Base-by-base conservation (phyloP, 1,140 invertebrate species). In the Homarus americanus region DNA sequence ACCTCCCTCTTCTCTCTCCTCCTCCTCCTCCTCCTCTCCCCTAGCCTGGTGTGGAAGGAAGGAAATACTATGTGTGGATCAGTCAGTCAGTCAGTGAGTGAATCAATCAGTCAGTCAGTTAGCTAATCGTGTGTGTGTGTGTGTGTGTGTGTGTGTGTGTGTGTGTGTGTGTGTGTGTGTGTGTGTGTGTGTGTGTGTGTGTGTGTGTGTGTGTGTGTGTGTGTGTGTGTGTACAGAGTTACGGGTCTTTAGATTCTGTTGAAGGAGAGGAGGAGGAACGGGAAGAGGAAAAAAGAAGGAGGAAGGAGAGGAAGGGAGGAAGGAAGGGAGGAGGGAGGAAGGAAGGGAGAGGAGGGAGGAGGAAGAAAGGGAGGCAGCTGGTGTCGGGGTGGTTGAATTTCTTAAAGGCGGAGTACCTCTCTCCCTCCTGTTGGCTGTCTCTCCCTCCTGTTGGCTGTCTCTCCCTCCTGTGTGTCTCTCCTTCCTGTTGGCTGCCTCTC, bases 111-210 rank as follows among this genome's bases (percentile, higher is more conserved):
- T n/a, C n/a, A n/a, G n/a, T n/a, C n/a, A n/a, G n/a, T n/a, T n/a
- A n/a, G n/a, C n/a, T n/a, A n/a, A n/a, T n/a, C 7, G 34, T 78
- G 34, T 78, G 40, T 38, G 40, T 79, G 76, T 44, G n/a, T 49
- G 36, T 40, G 36, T 79, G 41, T 44, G 36, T 44, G 76, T 1
- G 36, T 40, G 41, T 1, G 5, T 79, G 38, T 5, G 17, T n/a
- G 41, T 4, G 36, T 79, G 36, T 40, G 76, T n/a, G 36, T 79
- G 36, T 41, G 36, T 44, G 36, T 40, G 76, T n/a, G 28, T 40
- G 38, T 34, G 75, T 40, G 75, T 69, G 66, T 69, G 66, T 69
- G 66, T 69, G 66, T 69, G 66, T 69, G 66, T 5, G 66, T 34
- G 32, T 72, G 66, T 34, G 66, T n/a, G 24, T 34, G 66, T 72